Conservation (phyloP, 35 echinoderm and acorn worm species). For the Ophiothrix spiculata region DNA sequence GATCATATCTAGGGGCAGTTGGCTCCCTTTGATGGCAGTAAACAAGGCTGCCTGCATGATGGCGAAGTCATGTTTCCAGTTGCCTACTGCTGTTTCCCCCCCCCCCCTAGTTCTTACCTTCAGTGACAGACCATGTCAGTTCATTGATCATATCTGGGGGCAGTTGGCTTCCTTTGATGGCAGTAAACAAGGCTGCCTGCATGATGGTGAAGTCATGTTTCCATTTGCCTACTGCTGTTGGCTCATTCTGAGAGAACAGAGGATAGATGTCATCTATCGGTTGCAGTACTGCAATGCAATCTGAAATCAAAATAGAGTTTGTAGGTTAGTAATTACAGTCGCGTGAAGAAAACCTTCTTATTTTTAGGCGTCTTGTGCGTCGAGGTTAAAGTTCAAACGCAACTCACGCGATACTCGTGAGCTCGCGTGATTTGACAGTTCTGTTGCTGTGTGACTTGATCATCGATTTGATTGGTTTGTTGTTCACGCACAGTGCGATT, state of each 20-base stretch:
- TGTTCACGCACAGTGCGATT: too few relatives aligned
- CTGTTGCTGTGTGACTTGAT: too few relatives aligned
- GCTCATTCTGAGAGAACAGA: conserved; percentile 23
- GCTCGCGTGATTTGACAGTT: too few relatives aligned
- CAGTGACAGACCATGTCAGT: conserved; percentile 80
- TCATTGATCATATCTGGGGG: conserved; percentile 34
- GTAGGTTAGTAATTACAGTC: too few relatives aligned
- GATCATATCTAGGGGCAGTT: conserved; percentile 28
- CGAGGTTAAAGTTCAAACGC: too few relatives aligned
- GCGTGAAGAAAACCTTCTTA: too few relatives aligned
- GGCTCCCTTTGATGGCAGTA: conserved; percentile 27
- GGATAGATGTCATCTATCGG: conserved; percentile 33
- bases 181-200: conserved; percentile 46
- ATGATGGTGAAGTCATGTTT: conserved; percentile 39
- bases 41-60: conserved; percentile 53
- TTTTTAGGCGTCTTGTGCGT: too few relatives aligned
- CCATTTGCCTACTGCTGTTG: conserved; percentile 45
- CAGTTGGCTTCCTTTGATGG: conserved; percentile 30
- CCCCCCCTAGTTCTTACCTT: too few relatives aligned
- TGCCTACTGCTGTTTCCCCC: too few relatives aligned
- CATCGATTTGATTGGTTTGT: too few relatives aligned
- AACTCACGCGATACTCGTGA: too few relatives aligned
- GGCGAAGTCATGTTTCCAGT: too few relatives aligned
- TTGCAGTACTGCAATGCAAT: conserved; percentile 50
- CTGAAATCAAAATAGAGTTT: conserved; percentile 23